Evolutionary conservation across 2,797 vertebrate genomes (phyloP).

Genomic region (Varecia variegata): DNA sequence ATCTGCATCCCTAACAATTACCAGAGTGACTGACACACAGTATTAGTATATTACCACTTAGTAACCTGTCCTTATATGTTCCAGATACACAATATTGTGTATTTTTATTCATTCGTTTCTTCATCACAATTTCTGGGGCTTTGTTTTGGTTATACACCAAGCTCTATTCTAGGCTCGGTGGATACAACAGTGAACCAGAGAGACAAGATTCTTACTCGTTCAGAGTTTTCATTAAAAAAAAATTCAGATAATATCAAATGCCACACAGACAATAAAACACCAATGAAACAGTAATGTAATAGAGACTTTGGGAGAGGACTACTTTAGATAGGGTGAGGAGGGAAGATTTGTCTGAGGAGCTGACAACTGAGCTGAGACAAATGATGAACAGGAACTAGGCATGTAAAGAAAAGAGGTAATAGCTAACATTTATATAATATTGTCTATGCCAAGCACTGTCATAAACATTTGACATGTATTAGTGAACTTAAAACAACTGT

Average conservation of each 20-base stretch:
- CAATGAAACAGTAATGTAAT: not conserved
- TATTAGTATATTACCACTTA: not conserved
- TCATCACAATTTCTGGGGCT: not conserved
- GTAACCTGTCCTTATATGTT: not conserved
- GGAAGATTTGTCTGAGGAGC: not conserved
- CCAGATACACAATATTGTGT: not conserved
- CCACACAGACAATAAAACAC: not conserved
- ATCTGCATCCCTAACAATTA: not conserved
- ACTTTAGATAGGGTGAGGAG: not conserved
- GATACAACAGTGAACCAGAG: not conserved
- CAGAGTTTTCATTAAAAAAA: not conserved
- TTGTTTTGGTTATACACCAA: not conserved
- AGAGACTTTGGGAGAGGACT: not conserved
- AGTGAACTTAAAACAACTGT: not conserved
- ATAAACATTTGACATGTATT: not conserved
- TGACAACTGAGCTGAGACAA: not conserved
- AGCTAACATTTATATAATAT: not conserved
- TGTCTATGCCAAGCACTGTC: not conserved
- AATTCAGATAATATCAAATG: not conserved
- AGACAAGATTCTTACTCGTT: not conserved
- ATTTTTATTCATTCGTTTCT: not conserved
- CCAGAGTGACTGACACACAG: not conserved
- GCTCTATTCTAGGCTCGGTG: not conserved
- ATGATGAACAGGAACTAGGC: not conserved
- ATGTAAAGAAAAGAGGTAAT: not conserved